phyloP scores from a whole-genome alignment of 2,113 vertebrate genomes.

The Tinamus guttatus region DNA sequence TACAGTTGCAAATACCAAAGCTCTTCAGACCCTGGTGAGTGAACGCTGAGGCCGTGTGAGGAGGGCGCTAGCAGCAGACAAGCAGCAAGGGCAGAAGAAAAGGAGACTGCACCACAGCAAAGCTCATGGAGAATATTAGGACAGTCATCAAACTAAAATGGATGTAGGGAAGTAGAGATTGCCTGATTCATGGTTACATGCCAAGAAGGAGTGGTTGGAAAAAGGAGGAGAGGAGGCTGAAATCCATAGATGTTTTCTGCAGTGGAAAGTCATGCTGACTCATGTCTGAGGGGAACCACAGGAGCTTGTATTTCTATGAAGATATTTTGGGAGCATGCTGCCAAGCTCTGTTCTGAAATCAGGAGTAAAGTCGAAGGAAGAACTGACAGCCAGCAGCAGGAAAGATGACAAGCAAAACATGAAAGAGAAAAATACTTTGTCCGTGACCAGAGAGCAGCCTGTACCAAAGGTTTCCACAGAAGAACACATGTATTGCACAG shows the following conservation, averaged over 20 bases:
- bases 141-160: not conserved
- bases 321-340: not conserved
- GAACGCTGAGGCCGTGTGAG: not conserved
- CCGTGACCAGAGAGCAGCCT: not conserved
- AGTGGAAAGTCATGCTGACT: not conserved
- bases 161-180: not conserved
- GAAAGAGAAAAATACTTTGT: not conserved
- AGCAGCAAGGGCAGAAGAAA: not conserved
- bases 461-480: not conserved
- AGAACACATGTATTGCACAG: not conserved
- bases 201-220: not conserved
- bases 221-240: not conserved
- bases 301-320: not conserved
- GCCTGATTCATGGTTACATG: not conserved
- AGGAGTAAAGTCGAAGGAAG: not conserved
- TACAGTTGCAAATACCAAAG: not conserved
- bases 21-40: not conserved
- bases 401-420: not conserved
- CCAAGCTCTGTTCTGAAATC: not conserved
- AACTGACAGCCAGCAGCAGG: not conserved
- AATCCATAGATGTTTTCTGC: not conserved
- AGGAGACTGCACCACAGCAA: not conserved
- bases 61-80: not conserved
- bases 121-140: not conserved
- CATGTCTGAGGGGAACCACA: not conserved